These are phyloP conservation scores for Apteryx mantelli DNA, from an alignment of 2,113 vertebrate genomes.

Conservation along the genomic window DNA sequence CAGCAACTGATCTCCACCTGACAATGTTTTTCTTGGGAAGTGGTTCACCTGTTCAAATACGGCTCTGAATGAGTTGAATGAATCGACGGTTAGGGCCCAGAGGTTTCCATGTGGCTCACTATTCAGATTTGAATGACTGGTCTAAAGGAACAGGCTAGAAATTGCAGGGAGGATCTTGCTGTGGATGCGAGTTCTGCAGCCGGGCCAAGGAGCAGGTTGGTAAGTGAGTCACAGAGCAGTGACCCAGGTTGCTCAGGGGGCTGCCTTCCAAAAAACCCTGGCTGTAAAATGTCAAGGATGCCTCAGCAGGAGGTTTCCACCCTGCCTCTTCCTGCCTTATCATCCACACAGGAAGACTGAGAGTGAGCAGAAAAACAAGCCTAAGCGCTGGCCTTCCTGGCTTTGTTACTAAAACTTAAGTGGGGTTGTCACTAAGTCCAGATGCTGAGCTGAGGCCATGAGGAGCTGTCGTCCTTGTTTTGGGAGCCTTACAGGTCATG, in stretches of 20 bases:
- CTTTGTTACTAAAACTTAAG: neutral
- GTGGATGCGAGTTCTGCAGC: neutral
- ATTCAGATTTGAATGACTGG: neutral
- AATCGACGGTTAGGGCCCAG: neutral
- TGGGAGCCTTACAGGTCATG: accelerated
- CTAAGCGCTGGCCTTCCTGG: neutral
- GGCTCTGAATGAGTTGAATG: neutral
- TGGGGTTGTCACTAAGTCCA: accelerated
- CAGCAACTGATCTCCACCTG: neutral
- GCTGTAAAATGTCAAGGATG: neutral
- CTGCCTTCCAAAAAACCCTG: neutral
- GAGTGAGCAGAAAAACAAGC: neutral
- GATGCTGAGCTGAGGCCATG: accelerated
- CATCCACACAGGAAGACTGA: neutral
- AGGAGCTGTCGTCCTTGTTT: neutral
- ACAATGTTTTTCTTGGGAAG: neutral
- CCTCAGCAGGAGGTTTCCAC: neutral
- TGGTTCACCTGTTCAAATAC: neutral
- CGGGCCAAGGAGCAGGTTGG: neutral
- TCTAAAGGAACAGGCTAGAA: neutral
- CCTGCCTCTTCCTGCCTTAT: neutral
- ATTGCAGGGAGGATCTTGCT: neutral
- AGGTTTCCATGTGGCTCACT: neutral
- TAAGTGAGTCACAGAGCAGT: neutral
- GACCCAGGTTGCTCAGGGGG: neutral